These are phyloP conservation scores for Teleopsis dalmanni DNA, from an alignment of 1,140 invertebrate species.

Conservation along the genomic window DNA sequence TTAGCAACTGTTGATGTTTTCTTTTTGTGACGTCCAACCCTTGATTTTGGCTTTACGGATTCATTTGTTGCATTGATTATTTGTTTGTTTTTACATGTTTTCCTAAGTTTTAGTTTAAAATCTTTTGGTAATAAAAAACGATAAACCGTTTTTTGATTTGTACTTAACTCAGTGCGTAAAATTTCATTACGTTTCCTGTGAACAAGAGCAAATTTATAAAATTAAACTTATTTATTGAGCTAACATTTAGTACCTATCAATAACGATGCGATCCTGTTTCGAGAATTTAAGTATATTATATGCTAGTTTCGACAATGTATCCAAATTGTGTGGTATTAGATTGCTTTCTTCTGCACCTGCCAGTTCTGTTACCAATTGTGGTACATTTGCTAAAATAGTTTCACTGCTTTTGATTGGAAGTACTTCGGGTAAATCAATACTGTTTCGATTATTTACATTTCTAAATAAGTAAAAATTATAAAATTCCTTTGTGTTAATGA, in stretches of 20 bases:
- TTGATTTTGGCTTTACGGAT: neutral
- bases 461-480: neutral
- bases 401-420: neutral
- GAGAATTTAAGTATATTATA: slow-evolving; percentile 29
- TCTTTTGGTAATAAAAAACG: slow-evolving; percentile 27
- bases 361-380: neutral
- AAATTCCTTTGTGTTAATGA: neutral
- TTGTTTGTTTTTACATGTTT: neutral
- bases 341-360: neutral
- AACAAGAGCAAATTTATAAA: neutral
- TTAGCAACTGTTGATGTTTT: neutral
- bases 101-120: slow-evolving; percentile 22
- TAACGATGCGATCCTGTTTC: slow-evolving; percentile 33
- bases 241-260: slow-evolving; percentile 23
- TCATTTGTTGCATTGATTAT: neutral
- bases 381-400: neutral
- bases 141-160: slow-evolving; percentile 35
- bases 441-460: neutral
- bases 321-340: slow-evolving; percentile 10
- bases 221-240: neutral
- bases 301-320: slow-evolving; percentile 27
- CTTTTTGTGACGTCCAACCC: neutral
- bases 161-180: slow-evolving; percentile 22
- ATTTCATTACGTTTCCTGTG: slow-evolving; percentile 34
- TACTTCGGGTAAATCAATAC: no score